Evolutionary conservation across 2,113 vertebrate species (phyloP).

Genomic region (Urocynchramus pylzowi): DNA sequence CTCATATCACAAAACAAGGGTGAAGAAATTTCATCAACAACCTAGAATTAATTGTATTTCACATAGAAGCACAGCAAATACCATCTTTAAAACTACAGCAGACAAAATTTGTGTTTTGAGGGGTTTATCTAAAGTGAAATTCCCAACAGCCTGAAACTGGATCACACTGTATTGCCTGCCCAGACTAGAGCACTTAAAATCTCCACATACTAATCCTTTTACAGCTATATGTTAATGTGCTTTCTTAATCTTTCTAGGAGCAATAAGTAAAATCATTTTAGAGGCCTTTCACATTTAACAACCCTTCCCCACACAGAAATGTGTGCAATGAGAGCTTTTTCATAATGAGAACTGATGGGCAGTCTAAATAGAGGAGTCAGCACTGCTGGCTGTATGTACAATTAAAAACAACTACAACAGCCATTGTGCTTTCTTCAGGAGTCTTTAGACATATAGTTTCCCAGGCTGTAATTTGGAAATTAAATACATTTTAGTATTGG

Average conservation of each 20-base stretch:
- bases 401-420: neutral
- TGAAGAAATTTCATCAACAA: neutral
- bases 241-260: neutral
- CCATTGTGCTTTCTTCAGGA: neutral
- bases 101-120: neutral
- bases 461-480: neutral
- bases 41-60: neutral
- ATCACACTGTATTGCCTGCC: neutral
- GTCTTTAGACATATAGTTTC: neutral
- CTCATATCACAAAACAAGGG: neutral
- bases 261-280: neutral
- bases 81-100: neutral
- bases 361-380: neutral
- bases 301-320: neutral
- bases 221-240: neutral
- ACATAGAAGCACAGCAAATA: neutral
- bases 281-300: neutral
- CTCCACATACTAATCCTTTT: neutral
- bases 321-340: neutral
- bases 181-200: neutral
- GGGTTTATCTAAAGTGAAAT: neutral
- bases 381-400: neutral
- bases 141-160: neutral
- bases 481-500: neutral
- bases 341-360: neutral